phyloP scores from a whole-genome alignment of 2,888 invertebrate species.

The Lydus trimaculatus region DNA sequence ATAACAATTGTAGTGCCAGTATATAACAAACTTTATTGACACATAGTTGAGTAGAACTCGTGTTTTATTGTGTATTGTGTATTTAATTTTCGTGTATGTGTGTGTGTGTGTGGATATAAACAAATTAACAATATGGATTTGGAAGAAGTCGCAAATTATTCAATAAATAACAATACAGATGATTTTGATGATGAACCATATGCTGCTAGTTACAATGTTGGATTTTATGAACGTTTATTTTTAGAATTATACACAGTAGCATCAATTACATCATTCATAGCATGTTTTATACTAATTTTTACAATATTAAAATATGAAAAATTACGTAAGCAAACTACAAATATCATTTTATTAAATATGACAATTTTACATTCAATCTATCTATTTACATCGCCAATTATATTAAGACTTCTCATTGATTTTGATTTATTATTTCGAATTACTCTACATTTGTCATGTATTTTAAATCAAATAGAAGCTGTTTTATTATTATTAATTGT shows the following conservation, averaged over 20 bases:
- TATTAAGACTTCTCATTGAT: not conserved
- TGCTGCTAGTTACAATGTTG: not conserved
- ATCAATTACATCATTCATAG: conserved; percentile 11
- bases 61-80: too few species aligned
- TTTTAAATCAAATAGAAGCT: not conserved
- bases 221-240: conserved; percentile 14
- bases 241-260: conserved; percentile 20
- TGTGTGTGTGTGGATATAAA: not conserved
- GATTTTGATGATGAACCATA: not conserved
- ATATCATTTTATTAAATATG: conserved; percentile 19
- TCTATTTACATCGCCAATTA: conserved; percentile 14
- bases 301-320: conserved; percentile 23
- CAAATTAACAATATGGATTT: not conserved
- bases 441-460: not conserved
- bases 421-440: not conserved
- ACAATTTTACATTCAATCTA: conserved; percentile 21
- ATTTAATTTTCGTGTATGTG: not conserved
- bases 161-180: not conserved
- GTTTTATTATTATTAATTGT: not conserved
- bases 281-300: conserved; percentile 19
- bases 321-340: conserved; percentile 18
- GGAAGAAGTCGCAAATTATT: not conserved
- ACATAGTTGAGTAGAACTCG: not conserved
- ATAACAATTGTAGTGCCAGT: not conserved
- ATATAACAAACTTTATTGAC: not conserved